These are phyloP conservation scores for Ibycter americanus DNA, from an alignment of 2,797 vertebrate species.

Conservation along the genomic window DNA sequence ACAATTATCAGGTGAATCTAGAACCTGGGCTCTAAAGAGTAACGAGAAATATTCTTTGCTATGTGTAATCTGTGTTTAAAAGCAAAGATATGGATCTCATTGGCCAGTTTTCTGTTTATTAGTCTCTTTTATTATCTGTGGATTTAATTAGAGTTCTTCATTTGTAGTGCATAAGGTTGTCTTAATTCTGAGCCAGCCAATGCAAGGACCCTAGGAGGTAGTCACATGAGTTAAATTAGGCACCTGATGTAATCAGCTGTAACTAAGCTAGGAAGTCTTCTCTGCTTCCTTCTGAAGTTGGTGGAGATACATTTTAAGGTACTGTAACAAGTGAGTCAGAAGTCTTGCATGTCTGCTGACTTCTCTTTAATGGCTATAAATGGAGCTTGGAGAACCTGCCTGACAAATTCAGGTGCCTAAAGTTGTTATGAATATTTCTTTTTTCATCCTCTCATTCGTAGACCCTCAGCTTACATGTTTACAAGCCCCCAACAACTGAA, in stretches of 20 bases:
- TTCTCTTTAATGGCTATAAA: background rate
- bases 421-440: background rate
- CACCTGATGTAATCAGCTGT: background rate
- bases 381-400: background rate
- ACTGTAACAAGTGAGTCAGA: background rate
- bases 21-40: background rate
- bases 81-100: background rate
- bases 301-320: background rate
- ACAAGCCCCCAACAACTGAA: background rate
- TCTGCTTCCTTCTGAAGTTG: background rate
- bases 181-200: background rate
- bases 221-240: background rate
- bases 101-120: background rate
- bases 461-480: background rate
- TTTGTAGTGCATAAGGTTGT: background rate
- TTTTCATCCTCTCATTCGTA: background rate
- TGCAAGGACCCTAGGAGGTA: background rate
- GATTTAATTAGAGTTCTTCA: background rate
- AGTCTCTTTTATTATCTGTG: background rate
- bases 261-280: background rate
- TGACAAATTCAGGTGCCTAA: background rate
- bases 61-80: background rate
- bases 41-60: background rate
- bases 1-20: background rate
- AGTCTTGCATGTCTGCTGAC: background rate